Evolutionary conservation across 2,888 invertebrate genomes (phyloP).

Genomic region (Steinernema hermaphroditum): DNA sequence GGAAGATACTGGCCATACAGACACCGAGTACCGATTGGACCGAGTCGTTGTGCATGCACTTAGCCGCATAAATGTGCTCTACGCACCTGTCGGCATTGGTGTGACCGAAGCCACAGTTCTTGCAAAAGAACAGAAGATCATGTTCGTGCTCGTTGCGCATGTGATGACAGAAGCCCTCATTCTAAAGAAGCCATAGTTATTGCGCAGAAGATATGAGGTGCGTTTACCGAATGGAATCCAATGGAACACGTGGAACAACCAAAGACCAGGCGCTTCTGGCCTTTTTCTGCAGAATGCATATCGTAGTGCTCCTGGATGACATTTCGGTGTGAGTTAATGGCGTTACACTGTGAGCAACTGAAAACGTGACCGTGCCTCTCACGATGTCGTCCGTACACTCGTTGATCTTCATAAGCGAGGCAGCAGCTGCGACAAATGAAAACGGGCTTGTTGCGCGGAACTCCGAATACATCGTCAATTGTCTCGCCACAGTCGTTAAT

Average conservation of each 20-base stretch:
- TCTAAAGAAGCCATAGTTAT: neutral
- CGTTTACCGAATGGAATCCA: constrained; percentile 16
- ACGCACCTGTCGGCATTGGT: neutral
- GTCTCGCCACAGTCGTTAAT: constrained; percentile 21
- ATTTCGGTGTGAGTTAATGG: neutral
- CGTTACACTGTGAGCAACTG: constrained; percentile 9
- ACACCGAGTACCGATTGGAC: neutral
- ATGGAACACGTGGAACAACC: constrained; percentile 10
- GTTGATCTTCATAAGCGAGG: constrained; percentile 10
- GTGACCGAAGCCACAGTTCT: constrained; percentile 14
- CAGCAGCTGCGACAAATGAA: constrained; percentile 21
- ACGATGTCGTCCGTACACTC: neutral
- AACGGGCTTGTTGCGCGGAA: constrained; percentile 3
- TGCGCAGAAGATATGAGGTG: neutral
- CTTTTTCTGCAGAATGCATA: neutral
- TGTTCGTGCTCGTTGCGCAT: neutral
- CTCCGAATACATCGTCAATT: constrained; percentile 16
- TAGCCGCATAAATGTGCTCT: neutral
- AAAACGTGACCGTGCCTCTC: constrained; percentile 13
- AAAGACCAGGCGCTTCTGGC: neutral
- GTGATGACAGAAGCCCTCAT: constrained; percentile 9
- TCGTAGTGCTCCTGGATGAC: neutral
- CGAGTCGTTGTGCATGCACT: neutral
- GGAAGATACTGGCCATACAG: constrained; percentile 6
- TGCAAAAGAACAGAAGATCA: constrained; percentile 16